Percentiles rank a stretch among this genome's conserved stretches.
Conservation (phyloP, 2,113 vertebrate species). For the Bufo bufo region DNA sequence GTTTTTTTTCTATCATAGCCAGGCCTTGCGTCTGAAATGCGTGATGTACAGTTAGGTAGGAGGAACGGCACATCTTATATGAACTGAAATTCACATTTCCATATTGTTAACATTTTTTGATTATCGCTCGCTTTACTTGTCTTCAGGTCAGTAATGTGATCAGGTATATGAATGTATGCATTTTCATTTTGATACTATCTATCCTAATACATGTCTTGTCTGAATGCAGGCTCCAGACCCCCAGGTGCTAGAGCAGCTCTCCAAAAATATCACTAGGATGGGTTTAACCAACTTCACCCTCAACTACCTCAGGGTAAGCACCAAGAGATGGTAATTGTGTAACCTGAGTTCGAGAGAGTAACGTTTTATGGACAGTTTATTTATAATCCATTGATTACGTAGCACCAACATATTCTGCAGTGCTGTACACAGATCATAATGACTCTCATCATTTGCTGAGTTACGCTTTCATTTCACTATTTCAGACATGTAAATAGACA, state of each 20-base stretch:
- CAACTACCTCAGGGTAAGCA: slow-evolving; percentile 99
- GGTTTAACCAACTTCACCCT: slow-evolving; percentile 99
- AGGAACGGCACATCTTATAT: slow-evolving; percentile 47
- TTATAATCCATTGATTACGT: background rate
- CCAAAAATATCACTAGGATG: slow-evolving; percentile 99
- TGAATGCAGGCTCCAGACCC: slow-evolving; percentile 93
- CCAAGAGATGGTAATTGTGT: background rate
- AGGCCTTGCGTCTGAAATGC: no score
- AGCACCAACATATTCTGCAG: background rate
- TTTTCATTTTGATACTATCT: background rate
- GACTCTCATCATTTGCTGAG: no score
- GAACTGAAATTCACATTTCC: slow-evolving; percentile 9
- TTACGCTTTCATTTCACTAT: background rate
- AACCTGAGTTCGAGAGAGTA: background rate
- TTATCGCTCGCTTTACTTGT: background rate
- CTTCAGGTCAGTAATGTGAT: background rate
- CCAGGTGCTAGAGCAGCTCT: slow-evolving; percentile 98
- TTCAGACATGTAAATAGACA: background rate
- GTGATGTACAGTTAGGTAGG: slow-evolving; percentile 31
- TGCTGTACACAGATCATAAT: background rate
- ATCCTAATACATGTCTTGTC: background rate
- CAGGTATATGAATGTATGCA: background rate
- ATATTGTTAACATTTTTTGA: no score
- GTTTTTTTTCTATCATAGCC: no score
- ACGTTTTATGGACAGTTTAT: background rate